Evolutionary conservation across 2,797 vertebrate species (phyloP).

Genomic region (Xiphorhynchus erythropygius): DNA sequence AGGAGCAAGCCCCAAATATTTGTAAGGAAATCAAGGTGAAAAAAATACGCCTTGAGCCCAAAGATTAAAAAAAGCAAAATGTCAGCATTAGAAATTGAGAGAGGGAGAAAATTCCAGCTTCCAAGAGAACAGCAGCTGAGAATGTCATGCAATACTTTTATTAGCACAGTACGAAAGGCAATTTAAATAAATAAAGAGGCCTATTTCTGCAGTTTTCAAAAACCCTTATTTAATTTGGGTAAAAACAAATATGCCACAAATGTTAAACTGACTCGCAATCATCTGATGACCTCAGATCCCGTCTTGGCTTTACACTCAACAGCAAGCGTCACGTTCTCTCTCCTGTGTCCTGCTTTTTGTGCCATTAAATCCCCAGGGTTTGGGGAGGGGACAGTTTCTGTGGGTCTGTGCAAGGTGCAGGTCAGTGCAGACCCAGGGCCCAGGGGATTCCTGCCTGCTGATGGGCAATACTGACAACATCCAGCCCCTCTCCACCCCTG

Average conservation of each 20-base stretch:
- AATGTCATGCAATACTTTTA: constrained; percentile 49
- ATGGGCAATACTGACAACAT: neutral
- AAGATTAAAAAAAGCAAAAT: constrained; percentile 34
- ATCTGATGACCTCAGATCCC: neutral
- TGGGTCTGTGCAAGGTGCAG: neutral
- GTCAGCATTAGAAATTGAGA: constrained; percentile 24
- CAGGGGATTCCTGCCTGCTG: neutral
- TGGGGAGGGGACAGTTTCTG: neutral
- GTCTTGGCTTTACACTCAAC: neutral
- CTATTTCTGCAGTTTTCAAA: neutral
- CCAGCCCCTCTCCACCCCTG: neutral
- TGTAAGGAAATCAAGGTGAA: constrained; percentile 31
- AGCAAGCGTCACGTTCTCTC: neutral
- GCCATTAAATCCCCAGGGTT: neutral
- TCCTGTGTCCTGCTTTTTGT: neutral
- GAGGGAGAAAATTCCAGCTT: constrained; percentile 8
- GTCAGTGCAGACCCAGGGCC: neutral
- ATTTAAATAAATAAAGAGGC: constrained; percentile 49
- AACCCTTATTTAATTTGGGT: constrained; percentile 12
- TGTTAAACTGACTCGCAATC: neutral
- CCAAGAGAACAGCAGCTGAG: neutral
- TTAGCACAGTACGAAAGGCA: neutral
- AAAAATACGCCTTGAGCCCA: constrained; percentile 22
- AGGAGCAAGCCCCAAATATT: constrained; percentile 34
- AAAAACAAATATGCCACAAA: constrained; percentile 15